These are phyloP conservation scores for Aplocera efformata DNA, from an alignment of 2,888 invertebrate genomes.

Conservation along the genomic window DNA sequence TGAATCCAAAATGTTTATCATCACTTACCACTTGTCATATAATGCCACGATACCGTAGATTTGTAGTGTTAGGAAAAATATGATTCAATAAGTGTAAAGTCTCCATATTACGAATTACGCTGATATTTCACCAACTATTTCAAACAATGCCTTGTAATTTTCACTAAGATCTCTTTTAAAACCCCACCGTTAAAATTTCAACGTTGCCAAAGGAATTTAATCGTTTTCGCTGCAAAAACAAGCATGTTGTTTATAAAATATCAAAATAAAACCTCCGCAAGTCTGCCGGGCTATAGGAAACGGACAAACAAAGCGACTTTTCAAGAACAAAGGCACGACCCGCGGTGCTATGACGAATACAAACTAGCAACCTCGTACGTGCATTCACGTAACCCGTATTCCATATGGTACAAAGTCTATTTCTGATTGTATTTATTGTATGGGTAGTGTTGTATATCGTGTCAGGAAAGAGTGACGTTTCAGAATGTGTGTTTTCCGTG, in stretches of 20 bases:
- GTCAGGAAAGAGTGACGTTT: constrained; percentile 38
- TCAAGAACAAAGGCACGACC: constrained; percentile 55
- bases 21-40: too few species aligned
- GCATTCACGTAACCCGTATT: constrained; percentile 22
- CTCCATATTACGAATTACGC: too few species aligned
- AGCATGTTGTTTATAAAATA: constrained; percentile 50
- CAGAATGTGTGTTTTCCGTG: constrained; percentile 46
- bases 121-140: too few species aligned
- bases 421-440: constrained; percentile 18
- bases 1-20: too few species aligned
- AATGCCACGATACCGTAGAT: too few species aligned
- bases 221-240: constrained; percentile 11
- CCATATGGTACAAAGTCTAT: constrained; percentile 17
- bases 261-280: constrained; percentile 45
- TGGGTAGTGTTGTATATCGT: constrained; percentile 13
- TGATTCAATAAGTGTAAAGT: too few species aligned
- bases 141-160: too few species aligned
- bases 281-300: constrained; percentile 39
- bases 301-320: constrained; percentile 56
- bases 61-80: too few species aligned
- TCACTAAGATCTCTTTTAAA: too few species aligned
- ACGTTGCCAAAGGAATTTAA: constrained; percentile 1
- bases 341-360: constrained; percentile 46
- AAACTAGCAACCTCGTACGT: constrained; percentile 35
- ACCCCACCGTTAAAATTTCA: too few species aligned